These are phyloP conservation scores for Apaloderma vittatum DNA, from an alignment of 2,113 vertebrate genomes.

Conservation along the genomic window DNA sequence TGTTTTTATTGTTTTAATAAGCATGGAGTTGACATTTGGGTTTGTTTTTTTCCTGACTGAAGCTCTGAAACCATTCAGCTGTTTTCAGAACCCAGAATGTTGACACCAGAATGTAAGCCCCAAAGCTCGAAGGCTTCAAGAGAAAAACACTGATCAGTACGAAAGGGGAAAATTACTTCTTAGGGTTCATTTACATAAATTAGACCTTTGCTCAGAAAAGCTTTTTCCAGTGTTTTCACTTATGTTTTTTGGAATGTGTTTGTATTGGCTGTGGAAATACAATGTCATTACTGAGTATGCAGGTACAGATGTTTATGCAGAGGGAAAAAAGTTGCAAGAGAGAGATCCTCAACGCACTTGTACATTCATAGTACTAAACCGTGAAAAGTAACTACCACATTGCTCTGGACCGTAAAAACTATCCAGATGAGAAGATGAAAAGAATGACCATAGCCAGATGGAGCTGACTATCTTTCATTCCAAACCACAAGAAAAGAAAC, in stretches of 20 bases:
- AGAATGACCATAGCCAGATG: background rate
- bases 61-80: constrained; percentile 20
- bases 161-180: constrained; percentile 9
- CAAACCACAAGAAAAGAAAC: background rate
- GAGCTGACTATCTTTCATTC: background rate
- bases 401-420: background rate
- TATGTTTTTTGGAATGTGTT: background rate
- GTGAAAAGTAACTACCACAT: background rate
- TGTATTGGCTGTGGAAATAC: constrained; percentile 2
- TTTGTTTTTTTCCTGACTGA: background rate
- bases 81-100: background rate
- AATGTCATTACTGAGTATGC: background rate
- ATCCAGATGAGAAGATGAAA: constrained; percentile 18
- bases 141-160: constrained; percentile 21
- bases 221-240: background rate
- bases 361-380: background rate
- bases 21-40: constrained; percentile 9
- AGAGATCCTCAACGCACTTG: background rate
- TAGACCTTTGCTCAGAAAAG: background rate
- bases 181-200: constrained; percentile 43
- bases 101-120: constrained; percentile 18
- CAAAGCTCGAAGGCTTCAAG: constrained; percentile 16
- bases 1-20: constrained; percentile 44
- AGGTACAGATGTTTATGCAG: background rate
- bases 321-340: background rate